These are phyloP conservation scores for Lamprologus speciosus DNA, from an alignment of 2,113 vertebrate species.

Conservation along the genomic window DNA sequence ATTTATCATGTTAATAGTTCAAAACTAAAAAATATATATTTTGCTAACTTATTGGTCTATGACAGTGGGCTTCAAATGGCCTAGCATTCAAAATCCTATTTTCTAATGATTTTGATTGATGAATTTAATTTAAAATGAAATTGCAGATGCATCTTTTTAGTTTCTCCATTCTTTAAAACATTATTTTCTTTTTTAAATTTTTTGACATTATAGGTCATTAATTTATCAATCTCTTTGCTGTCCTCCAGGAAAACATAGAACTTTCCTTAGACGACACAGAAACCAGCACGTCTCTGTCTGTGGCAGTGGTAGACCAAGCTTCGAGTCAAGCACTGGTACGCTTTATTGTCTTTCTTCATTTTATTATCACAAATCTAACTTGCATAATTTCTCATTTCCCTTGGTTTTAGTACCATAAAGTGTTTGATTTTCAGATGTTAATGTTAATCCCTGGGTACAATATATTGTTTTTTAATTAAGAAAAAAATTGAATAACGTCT, in stretches of 20 bases:
- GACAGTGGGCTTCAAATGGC: neutral
- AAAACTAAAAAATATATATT: neutral
- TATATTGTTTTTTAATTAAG: neutral
- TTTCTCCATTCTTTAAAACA: neutral
- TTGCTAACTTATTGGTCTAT: neutral
- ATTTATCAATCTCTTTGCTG: neutral
- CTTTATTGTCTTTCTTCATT: neutral
- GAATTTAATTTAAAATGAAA: neutral
- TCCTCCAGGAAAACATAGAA: conserved; percentile 89
- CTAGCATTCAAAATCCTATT: neutral
- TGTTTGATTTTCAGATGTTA: neutral
- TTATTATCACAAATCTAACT: neutral
- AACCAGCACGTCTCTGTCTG: conserved; percentile 72
- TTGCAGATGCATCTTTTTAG: neutral
- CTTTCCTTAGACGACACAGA: conserved; percentile 85
- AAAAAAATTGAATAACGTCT: neutral
- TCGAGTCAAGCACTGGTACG: conserved; percentile 90
- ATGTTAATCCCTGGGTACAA: neutral
- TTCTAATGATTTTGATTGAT: neutral
- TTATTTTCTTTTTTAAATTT: neutral
- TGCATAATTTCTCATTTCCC: neutral
- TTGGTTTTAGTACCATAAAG: neutral
- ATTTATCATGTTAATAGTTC: neutral
- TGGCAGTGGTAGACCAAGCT: conserved; percentile 85
- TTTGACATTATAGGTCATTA: neutral